These are phyloP conservation scores for Silurus aristotelis DNA, from an alignment of 2,797 vertebrate genomes.

Conservation along the genomic window DNA sequence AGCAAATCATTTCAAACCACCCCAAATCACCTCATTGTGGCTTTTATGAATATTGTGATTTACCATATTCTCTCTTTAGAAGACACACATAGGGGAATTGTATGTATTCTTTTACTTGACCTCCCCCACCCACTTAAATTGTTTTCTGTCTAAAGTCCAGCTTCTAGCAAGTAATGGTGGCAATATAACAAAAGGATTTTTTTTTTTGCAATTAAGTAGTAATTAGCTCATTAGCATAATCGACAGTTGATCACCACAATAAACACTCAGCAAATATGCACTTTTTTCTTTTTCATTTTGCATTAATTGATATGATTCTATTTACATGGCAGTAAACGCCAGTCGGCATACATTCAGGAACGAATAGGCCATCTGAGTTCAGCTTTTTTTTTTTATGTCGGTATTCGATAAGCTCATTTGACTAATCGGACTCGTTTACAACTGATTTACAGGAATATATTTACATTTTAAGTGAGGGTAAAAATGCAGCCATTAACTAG, in stretches of 20 bases:
- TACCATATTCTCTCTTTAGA: conserved; percentile 28
- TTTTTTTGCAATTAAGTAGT: conserved; percentile 53
- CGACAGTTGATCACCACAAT: conserved; percentile 56
- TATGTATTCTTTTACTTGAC: conserved; percentile 27
- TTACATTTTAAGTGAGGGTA: conserved; percentile 51
- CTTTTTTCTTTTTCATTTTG: conserved; percentile 56
- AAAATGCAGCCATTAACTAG: conserved; percentile 50
- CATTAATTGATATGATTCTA: conserved; percentile 64
- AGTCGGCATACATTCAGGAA: conserved; percentile 79
- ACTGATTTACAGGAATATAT: conserved; percentile 55
- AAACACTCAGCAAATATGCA: conserved; percentile 69
- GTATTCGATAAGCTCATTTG: conserved; percentile 1
- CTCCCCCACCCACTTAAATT: too few relatives aligned
- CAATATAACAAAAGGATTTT: conserved; percentile 25
- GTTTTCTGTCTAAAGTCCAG: conserved; percentile 10
- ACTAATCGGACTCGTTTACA: conserved; percentile 36
- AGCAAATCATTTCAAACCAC: neutral
- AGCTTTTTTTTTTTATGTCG: conserved; percentile 5
- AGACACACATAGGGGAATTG: conserved; percentile 1
- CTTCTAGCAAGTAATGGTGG: conserved; percentile 18
- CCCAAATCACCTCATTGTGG: neutral
- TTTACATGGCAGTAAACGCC: conserved; percentile 81
- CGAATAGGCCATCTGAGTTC: conserved; percentile 35
- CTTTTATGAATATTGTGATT: conserved; percentile 31
- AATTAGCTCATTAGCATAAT: conserved; percentile 59